Evolutionary conservation across 1,140 invertebrate genomes (phyloP), one percentile per base, ranked within the genome.

Genomic region (Drosophila sechellia): DNA sequence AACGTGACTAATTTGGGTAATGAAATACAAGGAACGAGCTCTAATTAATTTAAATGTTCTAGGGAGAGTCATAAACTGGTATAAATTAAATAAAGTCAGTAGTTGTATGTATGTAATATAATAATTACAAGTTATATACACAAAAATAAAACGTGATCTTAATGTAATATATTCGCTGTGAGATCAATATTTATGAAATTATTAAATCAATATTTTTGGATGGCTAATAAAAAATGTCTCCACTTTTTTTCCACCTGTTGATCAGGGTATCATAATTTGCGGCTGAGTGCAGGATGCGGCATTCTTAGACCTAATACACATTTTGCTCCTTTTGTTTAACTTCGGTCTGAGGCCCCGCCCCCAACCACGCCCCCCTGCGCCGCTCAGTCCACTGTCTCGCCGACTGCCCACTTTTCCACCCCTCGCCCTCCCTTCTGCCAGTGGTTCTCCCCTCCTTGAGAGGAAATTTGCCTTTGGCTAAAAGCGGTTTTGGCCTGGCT

Each of bases 401-500:
- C 37, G 48, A 5, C 49, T 35, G 2, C 12, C 35, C 35, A n/a
- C 27, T 43, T 34, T 22, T 39, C 31, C 31, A 0, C 40, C 45
- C n/a, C 20, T 22, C 20, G 20, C 6, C 45, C 22, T 6, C 8
- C 45, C 42, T 17, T 40, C 50, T 22, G n/a, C 25, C 46, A 4
- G n/a, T 25, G 6, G 6, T n/a, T 12, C 12, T n/a, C 10, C 34
- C 35, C 25, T 35, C 17, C 45, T 20, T 50, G 10, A 17, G 8
- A 12, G 48, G 13, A 10, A 31, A 42, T 35, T 55, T 40, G 40
- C 43, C 45, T 72, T 48, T 40, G 37, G 71, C 60, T 57, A 76
- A 77, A 69, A 31, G 73, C 73, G 42, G 46, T 57, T 66, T 57
- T 70, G 35, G 42, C 43, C 5, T 40, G 55, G 55, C 48, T 56